Percentiles rank a stretch among this genome's conserved stretches.
Evolutionary conservation across 2,113 vertebrate species (phyloP).

Genomic region (Ceyx cyanopectus): DNA sequence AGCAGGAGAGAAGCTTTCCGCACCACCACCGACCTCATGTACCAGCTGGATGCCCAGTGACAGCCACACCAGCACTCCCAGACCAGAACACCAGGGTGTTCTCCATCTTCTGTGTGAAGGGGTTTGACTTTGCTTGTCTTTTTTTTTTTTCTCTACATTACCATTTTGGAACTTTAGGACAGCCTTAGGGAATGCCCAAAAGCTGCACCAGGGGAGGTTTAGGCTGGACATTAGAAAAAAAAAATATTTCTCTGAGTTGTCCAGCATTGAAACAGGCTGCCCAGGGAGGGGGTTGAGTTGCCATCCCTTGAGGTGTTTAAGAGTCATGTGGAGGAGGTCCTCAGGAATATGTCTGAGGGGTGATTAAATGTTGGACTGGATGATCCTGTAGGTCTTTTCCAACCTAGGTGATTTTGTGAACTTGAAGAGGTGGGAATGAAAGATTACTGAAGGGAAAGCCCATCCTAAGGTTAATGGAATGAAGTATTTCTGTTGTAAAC

Average conservation of each 20-base stretch:
- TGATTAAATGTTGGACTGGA: too few species aligned
- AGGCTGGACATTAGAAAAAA: too few species aligned
- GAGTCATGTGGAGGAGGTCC: too few species aligned
- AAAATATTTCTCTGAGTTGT: too few species aligned
- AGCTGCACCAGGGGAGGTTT: too few species aligned
- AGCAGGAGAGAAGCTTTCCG: neutral
- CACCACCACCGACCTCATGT: neutral
- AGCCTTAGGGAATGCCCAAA: too few species aligned
- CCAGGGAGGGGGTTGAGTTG: too few species aligned
- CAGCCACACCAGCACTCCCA: neutral
- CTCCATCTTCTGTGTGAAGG: neutral
- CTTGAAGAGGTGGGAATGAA: neutral
- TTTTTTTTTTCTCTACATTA: fast-evolving
- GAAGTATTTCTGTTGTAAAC: neutral
- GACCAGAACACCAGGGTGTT: neutral
- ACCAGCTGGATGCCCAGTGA: fast-evolving
- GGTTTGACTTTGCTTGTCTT: neutral
- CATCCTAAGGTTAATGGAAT: neutral
- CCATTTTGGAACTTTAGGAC: neutral
- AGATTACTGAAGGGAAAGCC: neutral
- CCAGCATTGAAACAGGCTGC: too few species aligned
- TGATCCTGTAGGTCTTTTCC: too few species aligned
- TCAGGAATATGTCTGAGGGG: too few species aligned
- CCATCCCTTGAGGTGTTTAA: too few species aligned
- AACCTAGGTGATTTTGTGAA: too few species aligned